Evolutionary conservation across 2,888 invertebrate genomes (phyloP).

Genomic region (Junonia oenone): DNA sequence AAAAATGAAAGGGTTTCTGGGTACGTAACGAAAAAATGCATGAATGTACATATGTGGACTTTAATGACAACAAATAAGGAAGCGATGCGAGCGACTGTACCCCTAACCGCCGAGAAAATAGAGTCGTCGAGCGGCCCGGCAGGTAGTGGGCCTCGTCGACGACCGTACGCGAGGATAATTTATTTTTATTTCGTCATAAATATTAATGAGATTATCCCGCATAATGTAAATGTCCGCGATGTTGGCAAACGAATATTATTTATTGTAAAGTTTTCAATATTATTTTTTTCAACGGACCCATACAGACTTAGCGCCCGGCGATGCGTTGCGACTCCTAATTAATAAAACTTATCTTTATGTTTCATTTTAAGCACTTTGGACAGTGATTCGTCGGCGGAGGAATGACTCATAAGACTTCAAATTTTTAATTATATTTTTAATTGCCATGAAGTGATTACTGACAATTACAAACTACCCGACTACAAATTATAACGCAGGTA

Average conservation of each 20-base stretch:
- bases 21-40: conserved; percentile 32
- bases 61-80: conserved; percentile 10
- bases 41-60: conserved; percentile 29
- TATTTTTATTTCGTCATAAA: conserved; percentile 52
- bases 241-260: conserved; percentile 42
- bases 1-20: conserved; percentile 30
- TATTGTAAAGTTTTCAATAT: conserved; percentile 40
- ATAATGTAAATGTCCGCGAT: conserved; percentile 46
- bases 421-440: conserved; percentile 18
- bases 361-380: conserved; percentile 1
- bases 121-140: conserved; percentile 24
- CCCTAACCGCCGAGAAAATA: conserved; percentile 20
- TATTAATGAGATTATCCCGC: conserved; percentile 52
- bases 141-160: conserved; percentile 33
- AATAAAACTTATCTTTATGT: background rate
- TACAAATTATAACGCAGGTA: conserved; percentile 7
- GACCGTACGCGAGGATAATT: conserved; percentile 42
- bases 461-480: conserved; percentile 12
- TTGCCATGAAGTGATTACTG: conserved; percentile 16
- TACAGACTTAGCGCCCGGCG: conserved; percentile 22
- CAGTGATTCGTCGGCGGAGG: background rate
- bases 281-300: conserved; percentile 27
- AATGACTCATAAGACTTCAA: conserved; percentile 10
- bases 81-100: conserved; percentile 12
- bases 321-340: conserved; percentile 12